phyloP scores from a whole-genome alignment of 2,888 invertebrate species.

The Drosophila tanythrix region DNA sequence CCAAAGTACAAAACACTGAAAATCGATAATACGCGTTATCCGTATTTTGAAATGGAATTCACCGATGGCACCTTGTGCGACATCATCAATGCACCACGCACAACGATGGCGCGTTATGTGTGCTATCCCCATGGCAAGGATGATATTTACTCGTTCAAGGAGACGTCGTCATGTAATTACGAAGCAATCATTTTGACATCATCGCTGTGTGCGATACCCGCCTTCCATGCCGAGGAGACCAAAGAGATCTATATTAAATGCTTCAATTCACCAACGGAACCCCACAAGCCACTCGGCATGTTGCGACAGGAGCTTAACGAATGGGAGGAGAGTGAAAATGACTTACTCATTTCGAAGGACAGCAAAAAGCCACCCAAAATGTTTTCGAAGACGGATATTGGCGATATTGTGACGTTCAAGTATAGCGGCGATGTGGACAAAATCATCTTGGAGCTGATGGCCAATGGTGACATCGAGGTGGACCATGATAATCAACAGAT shows the following conservation, averaged over 20 bases:
- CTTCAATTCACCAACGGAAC: constrained; percentile 88
- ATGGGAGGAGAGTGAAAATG: constrained; percentile 86
- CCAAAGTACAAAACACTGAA: constrained; percentile 88
- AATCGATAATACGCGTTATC: constrained; percentile 94
- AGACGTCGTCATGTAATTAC: constrained; percentile 97
- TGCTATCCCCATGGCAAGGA: constrained; percentile 95
- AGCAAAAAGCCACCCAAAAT: constrained; percentile 80
- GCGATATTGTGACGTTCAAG: constrained; percentile 69
- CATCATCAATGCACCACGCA: constrained; percentile 92
- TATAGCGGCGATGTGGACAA: constrained; percentile 84
- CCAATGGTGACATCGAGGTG: constrained; percentile 65
- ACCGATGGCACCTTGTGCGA: constrained; percentile 96
- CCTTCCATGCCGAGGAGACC: constrained; percentile 92
- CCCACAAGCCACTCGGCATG: constrained; percentile 90
- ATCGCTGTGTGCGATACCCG: constrained; percentile 94
- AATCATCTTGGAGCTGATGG: constrained; percentile 73
- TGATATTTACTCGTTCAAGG: constrained; percentile 96
- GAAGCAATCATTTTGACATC: constrained; percentile 95
- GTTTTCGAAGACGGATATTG: constrained; percentile 55
- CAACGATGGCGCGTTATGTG: constrained; percentile 93
- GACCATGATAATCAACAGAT: constrained; percentile 51
- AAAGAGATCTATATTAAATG: constrained; percentile 92
- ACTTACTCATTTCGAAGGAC: constrained; percentile 84
- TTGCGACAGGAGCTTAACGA: constrained; percentile 90
- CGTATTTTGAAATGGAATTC: constrained; percentile 95